These are phyloP conservation scores for Drosophila suzukii DNA, from an alignment of 1,140 invertebrate species.

Conservation along the genomic window DNA sequence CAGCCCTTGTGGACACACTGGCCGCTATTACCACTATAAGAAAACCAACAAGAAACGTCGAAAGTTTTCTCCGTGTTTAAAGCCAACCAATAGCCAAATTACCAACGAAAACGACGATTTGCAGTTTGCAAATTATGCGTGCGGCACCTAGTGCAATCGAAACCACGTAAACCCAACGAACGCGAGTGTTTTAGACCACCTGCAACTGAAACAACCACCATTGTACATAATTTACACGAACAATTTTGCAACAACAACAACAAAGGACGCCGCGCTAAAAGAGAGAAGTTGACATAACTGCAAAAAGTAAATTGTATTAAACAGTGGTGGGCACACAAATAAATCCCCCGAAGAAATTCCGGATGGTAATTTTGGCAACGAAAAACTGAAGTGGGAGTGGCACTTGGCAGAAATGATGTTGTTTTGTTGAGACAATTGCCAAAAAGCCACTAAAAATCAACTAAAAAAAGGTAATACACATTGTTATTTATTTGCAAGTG, in stretches of 20 bases:
- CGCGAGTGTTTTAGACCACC: slow-evolving; percentile 62
- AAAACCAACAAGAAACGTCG: slow-evolving; percentile 73
- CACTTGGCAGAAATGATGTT: slow-evolving; percentile 55
- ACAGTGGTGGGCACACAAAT: slow-evolving; percentile 49
- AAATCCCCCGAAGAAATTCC: neutral
- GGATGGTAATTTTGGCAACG: slow-evolving; percentile 41
- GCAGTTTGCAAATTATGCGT: slow-evolving; percentile 53
- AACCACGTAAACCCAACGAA: slow-evolving; percentile 62
- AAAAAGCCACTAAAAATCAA: slow-evolving; percentile 52
- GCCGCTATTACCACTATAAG: slow-evolving; percentile 27
- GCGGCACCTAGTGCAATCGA: slow-evolving; percentile 65
- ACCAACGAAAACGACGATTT: slow-evolving; percentile 71
- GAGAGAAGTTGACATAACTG: slow-evolving; percentile 74
- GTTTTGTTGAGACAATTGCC: slow-evolving; percentile 72
- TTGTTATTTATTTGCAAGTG: slow-evolving; percentile 17
- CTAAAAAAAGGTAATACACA: slow-evolving; percentile 64
- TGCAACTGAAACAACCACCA: slow-evolving; percentile 59
- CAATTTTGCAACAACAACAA: slow-evolving; percentile 75
- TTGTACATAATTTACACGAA: slow-evolving; percentile 74
- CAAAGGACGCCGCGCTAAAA: slow-evolving; percentile 50
- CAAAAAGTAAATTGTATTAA: slow-evolving; percentile 72
- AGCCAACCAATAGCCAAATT: slow-evolving; percentile 57
- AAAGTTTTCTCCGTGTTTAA: slow-evolving; percentile 70
- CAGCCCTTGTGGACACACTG: slow-evolving; percentile 82
- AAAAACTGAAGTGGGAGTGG: slow-evolving; percentile 63